phyloP scores from a whole-genome alignment of 2,113 vertebrate species.

The Gymnobelideus leadbeateri region DNA sequence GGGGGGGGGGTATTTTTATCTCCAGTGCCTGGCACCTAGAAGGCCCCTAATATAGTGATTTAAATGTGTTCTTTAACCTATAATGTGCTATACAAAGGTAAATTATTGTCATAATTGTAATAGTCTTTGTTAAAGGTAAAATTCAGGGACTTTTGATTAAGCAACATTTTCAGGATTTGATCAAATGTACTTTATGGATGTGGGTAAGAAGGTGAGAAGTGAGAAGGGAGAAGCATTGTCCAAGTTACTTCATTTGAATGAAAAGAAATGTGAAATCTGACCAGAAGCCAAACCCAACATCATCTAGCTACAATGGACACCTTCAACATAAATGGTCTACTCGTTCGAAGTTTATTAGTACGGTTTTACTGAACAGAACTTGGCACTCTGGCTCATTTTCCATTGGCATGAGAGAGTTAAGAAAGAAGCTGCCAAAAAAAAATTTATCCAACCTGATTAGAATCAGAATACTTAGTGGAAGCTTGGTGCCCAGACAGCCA shows the following conservation, averaged over 20 bases:
- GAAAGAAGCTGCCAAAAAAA: constrained; percentile 74
- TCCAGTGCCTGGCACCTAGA: not conserved
- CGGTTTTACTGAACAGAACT: constrained; percentile 76
- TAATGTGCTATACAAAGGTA: not conserved
- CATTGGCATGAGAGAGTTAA: constrained; percentile 64
- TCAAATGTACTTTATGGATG: constrained; percentile 50
- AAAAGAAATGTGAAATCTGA: constrained; percentile 72
- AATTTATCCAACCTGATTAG: constrained; percentile 75
- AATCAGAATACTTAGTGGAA: constrained; percentile 75
- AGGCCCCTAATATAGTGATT: not conserved
- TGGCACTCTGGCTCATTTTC: constrained; percentile 80
- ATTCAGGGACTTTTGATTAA: not conserved
- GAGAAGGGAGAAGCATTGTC: not conserved
- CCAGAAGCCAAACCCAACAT: constrained; percentile 81
- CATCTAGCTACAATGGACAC: constrained; percentile 68
- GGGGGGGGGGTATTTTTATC: not conserved
- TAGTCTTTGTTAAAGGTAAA: not conserved
- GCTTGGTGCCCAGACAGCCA: constrained; percentile 60
- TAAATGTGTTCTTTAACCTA: not conserved
- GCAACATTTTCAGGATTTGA: constrained; percentile 44
- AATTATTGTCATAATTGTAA: not conserved
- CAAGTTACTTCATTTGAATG: constrained; percentile 77
- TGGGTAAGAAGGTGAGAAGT: not conserved
- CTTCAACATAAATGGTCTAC: constrained; percentile 66
- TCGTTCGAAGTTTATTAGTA: constrained; percentile 80